phyloP scores from a whole-genome alignment of 2,113 vertebrate species.

The Boulengerochromis microlepis region DNA sequence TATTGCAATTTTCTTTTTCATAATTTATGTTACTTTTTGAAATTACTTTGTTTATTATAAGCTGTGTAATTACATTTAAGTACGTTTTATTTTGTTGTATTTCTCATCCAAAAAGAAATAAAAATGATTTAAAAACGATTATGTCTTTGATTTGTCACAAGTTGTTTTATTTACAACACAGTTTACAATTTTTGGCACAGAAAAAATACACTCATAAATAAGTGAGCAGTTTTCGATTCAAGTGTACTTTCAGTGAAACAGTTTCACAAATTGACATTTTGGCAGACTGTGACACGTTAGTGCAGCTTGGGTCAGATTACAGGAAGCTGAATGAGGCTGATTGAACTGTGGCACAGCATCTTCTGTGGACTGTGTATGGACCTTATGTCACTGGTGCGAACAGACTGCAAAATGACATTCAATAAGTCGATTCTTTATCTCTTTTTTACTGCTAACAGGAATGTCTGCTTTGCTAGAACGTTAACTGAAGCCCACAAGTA shows the following conservation, averaged over 20 bases:
- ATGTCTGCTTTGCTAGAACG: neutral
- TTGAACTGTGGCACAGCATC: neutral
- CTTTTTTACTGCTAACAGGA: neutral
- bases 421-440: neutral
- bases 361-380: neutral
- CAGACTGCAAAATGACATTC: neutral
- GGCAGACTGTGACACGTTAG: neutral
- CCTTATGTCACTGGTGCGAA: neutral
- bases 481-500: neutral
- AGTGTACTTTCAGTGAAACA: neutral
- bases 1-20: neutral
- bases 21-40: neutral
- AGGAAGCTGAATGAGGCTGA: neutral
- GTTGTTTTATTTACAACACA: slow-evolving; percentile 23
- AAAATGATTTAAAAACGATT: neutral
- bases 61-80: neutral
- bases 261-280: neutral
- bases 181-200: slow-evolving; percentile 21
- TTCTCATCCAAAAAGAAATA: neutral
- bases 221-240: slow-evolving; percentile 8
- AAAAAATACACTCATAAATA: slow-evolving; percentile 19
- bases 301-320: neutral
- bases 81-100: neutral
- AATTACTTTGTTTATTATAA: neutral
- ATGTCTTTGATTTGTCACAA: slow-evolving; percentile 13